Evolutionary conservation across 2,113 vertebrate species (phyloP).

Genomic region (Podarcis cretensis): DNA sequence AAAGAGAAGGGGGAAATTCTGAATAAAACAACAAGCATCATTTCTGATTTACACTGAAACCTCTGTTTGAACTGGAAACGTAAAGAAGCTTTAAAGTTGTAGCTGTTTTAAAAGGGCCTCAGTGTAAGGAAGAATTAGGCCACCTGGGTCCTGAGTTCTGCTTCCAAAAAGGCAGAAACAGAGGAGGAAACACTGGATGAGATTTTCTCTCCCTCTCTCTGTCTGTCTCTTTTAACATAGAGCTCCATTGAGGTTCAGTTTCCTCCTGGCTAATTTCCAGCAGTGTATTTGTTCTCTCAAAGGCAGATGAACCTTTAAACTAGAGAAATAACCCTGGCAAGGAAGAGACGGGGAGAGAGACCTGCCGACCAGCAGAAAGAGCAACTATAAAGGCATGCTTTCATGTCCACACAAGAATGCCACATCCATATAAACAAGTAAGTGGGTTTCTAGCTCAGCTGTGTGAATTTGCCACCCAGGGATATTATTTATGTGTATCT

Average conservation of each 20-base stretch:
- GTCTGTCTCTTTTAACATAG: conserved; percentile 1
- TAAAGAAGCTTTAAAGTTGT: conserved; percentile 17
- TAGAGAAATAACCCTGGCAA: not conserved
- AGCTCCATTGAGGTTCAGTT: not conserved
- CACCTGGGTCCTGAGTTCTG: conserved; percentile 8
- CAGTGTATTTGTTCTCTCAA: conserved; percentile 9
- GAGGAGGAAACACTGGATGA: not conserved
- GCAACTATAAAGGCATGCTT: not conserved
- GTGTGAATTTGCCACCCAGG: conserved; percentile 16
- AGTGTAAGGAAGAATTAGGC: conserved; percentile 24
- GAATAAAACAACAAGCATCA: not conserved
- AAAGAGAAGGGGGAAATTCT: not conserved
- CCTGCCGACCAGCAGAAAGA: not conserved
- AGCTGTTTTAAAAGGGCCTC: conserved; percentile 1
- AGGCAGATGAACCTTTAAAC: conserved; percentile 11
- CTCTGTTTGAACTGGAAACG: not conserved
- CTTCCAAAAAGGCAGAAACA: conserved; percentile 13
- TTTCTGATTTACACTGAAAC: not conserved
- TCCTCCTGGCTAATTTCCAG: conserved; percentile 27
- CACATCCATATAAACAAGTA: not conserved
- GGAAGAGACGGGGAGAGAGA: not conserved
- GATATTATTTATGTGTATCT: not conserved
- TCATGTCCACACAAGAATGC: not conserved
- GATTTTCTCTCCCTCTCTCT: not conserved
- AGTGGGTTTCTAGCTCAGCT: not conserved